Evolutionary conservation across 2,113 vertebrate genomes (phyloP), one percentile per base, ranked within the genome.

Genomic region (Pygoscelis adeliae): DNA sequence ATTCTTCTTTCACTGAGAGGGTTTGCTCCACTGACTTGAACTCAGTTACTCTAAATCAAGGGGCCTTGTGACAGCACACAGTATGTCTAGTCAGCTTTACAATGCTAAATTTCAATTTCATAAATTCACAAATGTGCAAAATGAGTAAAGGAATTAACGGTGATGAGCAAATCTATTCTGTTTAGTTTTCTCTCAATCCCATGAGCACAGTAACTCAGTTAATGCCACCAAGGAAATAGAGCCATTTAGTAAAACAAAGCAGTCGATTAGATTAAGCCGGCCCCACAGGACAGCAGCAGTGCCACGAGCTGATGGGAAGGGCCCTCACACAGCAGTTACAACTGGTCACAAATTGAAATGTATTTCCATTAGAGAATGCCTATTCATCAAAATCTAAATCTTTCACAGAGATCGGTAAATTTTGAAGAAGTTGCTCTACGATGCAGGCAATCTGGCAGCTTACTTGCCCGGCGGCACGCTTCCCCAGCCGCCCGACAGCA

Each of bases 211-310:
- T 89, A 96, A 91, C 36, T 95, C 81, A 38, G 77, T 73, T 94
- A 96, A 96, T 79, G 73, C 77, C 83, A 94, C 94, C 81, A 93
- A 91, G 89, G 94, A 94, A 89, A 96, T 25, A 79, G 65, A 97
- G 81, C 70, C 83, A 96, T 89, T 97, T 81, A 96, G 94, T 55
- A 40, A 92, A 95, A 96, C 56, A 93, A 94, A 94, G 70, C 55
- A 62, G 52, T 13, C 3, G 0, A 94, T 89, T 72, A 59, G 87
- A 94, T 93, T 91, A 89, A 93, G 86, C 47, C 3, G 4, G 63
- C 55, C 96, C 92, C 90, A 53, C 6, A 61, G 89, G 91, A 93
- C 58, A 76, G 56, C 0, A 52, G 77, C 83, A 85, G 81, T 36
- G 56, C 65, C 49, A 27, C 3, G 38, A 95, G 90, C 76, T 83